Percentiles rank a stretch among this genome's conserved stretches.
Conservation (phyloP, 2,888 invertebrate genomes). For the Apocheima hispidaria region DNA sequence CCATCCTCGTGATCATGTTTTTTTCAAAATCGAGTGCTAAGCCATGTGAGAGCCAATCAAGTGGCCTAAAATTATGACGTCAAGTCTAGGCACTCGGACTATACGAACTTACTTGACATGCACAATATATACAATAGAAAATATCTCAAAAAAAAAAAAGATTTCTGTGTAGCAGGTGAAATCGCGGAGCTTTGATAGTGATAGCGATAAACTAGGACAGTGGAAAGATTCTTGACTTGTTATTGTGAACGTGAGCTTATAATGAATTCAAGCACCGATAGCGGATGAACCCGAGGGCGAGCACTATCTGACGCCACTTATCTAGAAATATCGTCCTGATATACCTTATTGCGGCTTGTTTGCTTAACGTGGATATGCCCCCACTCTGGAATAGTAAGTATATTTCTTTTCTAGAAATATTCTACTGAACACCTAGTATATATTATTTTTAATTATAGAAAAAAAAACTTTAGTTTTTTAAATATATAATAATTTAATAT, state of each 20-base stretch:
- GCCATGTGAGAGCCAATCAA: too few species aligned
- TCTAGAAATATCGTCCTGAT: conserved; percentile 26
- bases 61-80: too few species aligned
- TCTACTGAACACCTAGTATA: too few species aligned
- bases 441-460: too few species aligned
- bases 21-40: too few species aligned
- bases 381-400: conserved; percentile 3
- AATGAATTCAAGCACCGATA: conserved; percentile 39
- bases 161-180: neutral
- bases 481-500: too few species aligned
- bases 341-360: conserved; percentile 8
- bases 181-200: neutral
- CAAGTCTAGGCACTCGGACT: too few species aligned
- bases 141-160: too few species aligned
- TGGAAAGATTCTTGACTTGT: conserved; percentile 10
- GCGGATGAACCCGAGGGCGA: conserved; percentile 44
- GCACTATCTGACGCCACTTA: conserved; percentile 42
- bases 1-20: too few species aligned
- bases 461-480: too few species aligned
- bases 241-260: conserved; percentile 18
- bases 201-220: neutral
- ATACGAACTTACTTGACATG: too few species aligned
- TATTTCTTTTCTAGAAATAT: neutral
- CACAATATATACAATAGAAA: too few species aligned
- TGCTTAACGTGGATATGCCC: conserved; percentile 10